Conservation (phyloP, 2,888 invertebrate species). For the Troides helena region DNA sequence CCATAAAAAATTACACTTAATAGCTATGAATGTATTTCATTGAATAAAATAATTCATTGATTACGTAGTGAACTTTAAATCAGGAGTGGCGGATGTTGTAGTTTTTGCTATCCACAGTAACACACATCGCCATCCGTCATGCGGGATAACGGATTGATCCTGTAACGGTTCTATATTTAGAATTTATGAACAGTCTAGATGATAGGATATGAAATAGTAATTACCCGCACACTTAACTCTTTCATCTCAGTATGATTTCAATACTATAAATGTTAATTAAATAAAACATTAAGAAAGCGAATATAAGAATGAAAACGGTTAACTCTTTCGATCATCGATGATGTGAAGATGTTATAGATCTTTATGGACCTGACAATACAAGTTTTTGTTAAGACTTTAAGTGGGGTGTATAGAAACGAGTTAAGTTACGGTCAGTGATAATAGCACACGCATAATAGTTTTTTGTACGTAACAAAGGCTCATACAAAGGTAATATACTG, state of each 20-base stretch:
- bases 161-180: slow-evolving; percentile 28
- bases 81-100: slow-evolving; percentile 4
- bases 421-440: slow-evolving; percentile 44
- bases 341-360: not conserved
- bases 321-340: not conserved
- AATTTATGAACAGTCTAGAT: slow-evolving; percentile 12
- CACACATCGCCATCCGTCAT: slow-evolving; percentile 21
- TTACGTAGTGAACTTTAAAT: slow-evolving; percentile 16
- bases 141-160: slow-evolving; percentile 29
- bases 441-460: slow-evolving; percentile 39
- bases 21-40: not conserved
- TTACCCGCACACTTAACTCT: not conserved
- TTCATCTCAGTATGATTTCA: not conserved
- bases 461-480: slow-evolving; percentile 8
- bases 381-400: slow-evolving; percentile 17
- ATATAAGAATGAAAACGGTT: not conserved
- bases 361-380: not conserved
- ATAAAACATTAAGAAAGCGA: not conserved
- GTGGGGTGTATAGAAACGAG: slow-evolving; percentile 31
- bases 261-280: not conserved
- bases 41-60: slow-evolving; percentile 1
- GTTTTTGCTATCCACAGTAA: slow-evolving; percentile 23
- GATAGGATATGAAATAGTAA: slow-evolving; percentile 13
- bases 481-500: slow-evolving; percentile 2
- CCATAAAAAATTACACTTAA: slow-evolving; percentile 4